Evolutionary conservation across 2,797 vertebrate species (phyloP), one percentile per base, ranked within the genome.

Genomic region (Poeciliopsis presidionis): DNA sequence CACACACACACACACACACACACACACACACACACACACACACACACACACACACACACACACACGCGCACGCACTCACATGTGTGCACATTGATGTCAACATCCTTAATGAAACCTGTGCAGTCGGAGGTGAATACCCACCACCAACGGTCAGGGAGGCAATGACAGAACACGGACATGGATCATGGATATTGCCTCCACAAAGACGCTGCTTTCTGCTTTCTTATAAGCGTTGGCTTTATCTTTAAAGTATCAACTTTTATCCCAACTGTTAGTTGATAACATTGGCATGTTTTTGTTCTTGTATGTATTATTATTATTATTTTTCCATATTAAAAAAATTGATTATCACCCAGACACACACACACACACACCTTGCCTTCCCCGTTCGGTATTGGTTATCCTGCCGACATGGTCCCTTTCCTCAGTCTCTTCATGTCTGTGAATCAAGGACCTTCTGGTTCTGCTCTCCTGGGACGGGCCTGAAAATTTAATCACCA

Each of bases 101-200:
- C 96, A 96, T 97, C 95, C 94, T 93, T 96, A 97, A 97, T 96
- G 95, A 97, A 97, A 95, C 95, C 92, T 95, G 95, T 94, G 93
- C 95, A 96, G 95, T 93, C 94, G 95, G 95, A 95, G 95, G 94
- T 96, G 94, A 97, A 95, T 96, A 95, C 94, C 95, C 87, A 81
- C 87, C 88, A 87, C 79, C 87, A 80, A 82, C 86, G 88, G 81
- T 78, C 77, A 88, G 77, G 5, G 69, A 78, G 76, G 82, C 72
- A 73, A 65, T 77, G 69, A 49, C 46, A 73, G 71, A 78, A 84
- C 89, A 84, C 6, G 13, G 70, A 18, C 74, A 76, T 43, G 81
- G 81, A 88, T 83, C 73, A 81, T 80, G 82, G 82, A 74, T 55
- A 57, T 75, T 30, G 74, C 74, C 63, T 84, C 75, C 81, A 78